These are phyloP conservation scores for Anhinga anhinga DNA, from an alignment of 2,113 vertebrate species.

Conservation along the genomic window DNA sequence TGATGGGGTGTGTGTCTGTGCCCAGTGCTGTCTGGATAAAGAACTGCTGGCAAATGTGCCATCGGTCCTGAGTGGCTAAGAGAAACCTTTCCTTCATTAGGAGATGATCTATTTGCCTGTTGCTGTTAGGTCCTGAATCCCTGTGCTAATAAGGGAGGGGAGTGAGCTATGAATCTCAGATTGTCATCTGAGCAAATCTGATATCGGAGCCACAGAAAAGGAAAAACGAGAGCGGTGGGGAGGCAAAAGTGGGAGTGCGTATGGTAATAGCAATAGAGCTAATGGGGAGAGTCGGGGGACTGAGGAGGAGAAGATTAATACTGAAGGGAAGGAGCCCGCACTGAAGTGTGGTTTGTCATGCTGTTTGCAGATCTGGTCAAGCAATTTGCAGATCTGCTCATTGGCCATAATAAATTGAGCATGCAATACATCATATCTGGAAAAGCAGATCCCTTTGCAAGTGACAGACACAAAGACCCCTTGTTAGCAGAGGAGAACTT, in stretches of 20 bases:
- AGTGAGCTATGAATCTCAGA: not conserved
- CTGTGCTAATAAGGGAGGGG: not conserved
- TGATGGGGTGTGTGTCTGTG: not conserved
- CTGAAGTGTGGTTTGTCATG: not conserved
- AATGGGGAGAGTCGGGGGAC: not conserved
- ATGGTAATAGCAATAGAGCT: not conserved
- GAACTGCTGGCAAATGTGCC: not conserved
- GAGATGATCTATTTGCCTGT: not conserved
- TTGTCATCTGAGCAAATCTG: not conserved
- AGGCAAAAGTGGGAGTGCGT: not conserved
- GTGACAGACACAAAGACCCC: not conserved
- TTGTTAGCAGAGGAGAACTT: not conserved
- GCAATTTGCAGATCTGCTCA: not conserved
- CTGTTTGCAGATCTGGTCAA: not conserved
- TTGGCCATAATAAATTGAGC: not conserved
- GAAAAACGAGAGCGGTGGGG: not conserved
- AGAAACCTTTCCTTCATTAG: not conserved
- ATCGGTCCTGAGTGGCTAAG: not conserved
- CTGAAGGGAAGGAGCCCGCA: not conserved
- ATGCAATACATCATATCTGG: not conserved
- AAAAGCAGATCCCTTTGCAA: not conserved
- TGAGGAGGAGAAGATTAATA: not conserved
- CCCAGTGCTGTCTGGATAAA: not conserved
- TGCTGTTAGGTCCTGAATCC: not conserved
- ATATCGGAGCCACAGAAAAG: not conserved